phyloP scores from a whole-genome alignment of 2,113 vertebrate species.

The Sander lucioperca region DNA sequence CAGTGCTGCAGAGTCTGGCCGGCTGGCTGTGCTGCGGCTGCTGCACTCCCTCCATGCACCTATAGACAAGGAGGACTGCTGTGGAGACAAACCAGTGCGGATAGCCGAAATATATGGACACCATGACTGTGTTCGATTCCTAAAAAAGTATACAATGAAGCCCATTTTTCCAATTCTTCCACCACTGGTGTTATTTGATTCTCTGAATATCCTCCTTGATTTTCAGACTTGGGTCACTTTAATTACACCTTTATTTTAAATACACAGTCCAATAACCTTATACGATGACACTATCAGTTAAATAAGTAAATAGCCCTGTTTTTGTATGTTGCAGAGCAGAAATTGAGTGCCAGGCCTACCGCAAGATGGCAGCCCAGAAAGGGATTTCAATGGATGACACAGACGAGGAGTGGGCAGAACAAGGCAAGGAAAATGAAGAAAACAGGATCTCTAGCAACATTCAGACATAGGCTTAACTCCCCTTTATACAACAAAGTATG shows the following conservation, averaged over 20 bases:
- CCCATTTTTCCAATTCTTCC: neutral
- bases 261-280: neutral
- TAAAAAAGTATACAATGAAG: slow-evolving; percentile 85
- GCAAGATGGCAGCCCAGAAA: slow-evolving; percentile 63
- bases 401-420: slow-evolving; percentile 89
- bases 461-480: neutral
- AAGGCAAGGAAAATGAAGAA: slow-evolving; percentile 76
- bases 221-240: neutral
- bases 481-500: neutral
- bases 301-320: neutral
- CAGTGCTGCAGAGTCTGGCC: slow-evolving; percentile 89
- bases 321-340: slow-evolving; percentile 86
- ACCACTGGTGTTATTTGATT: neutral
- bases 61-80: slow-evolving; percentile 86
- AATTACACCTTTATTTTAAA: neutral
- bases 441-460: slow-evolving; percentile 20
- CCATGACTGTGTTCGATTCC: slow-evolving; percentile 87
- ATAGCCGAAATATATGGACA: slow-evolving; percentile 92
- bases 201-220: neutral
- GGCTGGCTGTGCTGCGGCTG: slow-evolving; percentile 83
- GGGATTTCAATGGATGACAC: slow-evolving; percentile 84
- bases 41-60: slow-evolving; percentile 88
- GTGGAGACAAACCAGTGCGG: slow-evolving; percentile 88
- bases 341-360: slow-evolving; percentile 80
- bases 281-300: neutral